Evolutionary conservation across 2,888 invertebrate species (phyloP).

Genomic region (Pristionchus mayeri): DNA sequence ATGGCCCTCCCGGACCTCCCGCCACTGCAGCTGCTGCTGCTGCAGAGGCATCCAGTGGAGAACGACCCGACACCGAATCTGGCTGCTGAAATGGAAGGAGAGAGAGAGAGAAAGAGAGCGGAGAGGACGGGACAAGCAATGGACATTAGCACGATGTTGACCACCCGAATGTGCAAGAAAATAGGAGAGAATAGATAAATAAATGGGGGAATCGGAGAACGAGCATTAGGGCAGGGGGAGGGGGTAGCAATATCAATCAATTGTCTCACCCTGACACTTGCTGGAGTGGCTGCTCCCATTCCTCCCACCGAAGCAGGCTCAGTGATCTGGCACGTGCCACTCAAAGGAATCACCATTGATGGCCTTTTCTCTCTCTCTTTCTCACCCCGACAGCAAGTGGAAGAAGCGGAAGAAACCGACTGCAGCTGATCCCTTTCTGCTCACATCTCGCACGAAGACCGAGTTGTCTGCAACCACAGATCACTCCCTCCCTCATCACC

Average conservation of each 20-base stretch:
- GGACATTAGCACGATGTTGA: neutral
- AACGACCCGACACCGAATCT: neutral
- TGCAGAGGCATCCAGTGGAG: neutral
- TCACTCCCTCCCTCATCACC: neutral
- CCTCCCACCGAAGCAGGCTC: constrained; percentile 24
- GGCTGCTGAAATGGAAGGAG: constrained; percentile 32
- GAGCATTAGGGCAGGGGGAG: no score
- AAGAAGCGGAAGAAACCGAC: constrained; percentile 61
- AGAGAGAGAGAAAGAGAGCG: no score
- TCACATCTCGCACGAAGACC: constrained; percentile 62
- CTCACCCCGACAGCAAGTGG: constrained; percentile 50
- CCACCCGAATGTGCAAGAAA: constrained; percentile 24
- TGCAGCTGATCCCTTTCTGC: constrained; percentile 54
- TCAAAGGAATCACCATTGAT: neutral
- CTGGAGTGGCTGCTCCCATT: neutral
- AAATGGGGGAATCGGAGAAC: no score
- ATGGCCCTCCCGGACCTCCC: neutral
- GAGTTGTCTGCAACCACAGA: neutral
- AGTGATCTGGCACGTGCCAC: constrained; percentile 25
- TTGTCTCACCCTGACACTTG: constrained; percentile 11
- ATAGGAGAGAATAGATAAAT: neutral
- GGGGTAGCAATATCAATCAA: neutral
- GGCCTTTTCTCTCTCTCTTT: neutral
- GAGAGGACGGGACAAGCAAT: neutral
- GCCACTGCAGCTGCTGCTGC: neutral